Conservation (phyloP, 1,140 invertebrate species). For the Drosophila busckii region DNA sequence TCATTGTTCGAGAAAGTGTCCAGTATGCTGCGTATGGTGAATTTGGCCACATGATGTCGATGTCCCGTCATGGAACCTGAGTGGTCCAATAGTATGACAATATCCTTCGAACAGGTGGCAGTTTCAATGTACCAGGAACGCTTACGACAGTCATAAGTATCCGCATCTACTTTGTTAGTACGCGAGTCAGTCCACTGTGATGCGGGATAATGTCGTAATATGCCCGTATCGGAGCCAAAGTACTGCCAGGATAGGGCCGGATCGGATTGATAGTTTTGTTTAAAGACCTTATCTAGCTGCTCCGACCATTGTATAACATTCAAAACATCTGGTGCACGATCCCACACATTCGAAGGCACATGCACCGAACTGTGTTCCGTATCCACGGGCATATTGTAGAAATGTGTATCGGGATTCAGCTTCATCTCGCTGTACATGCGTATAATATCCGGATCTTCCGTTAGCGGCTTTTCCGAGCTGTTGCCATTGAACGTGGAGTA, state of each 20-base stretch:
- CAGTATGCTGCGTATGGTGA: conserved; percentile 91
- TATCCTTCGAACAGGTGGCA: conserved; percentile 97
- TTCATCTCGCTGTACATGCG: conserved; percentile 80
- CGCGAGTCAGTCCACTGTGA: conserved; percentile 80
- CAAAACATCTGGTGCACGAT: conserved; percentile 83
- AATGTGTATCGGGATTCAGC: conserved; percentile 87
- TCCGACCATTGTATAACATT: conserved; percentile 93
- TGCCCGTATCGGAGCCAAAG: conserved; percentile 95
- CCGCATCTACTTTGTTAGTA: conserved; percentile 80
- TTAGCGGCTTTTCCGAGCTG: conserved; percentile 41
- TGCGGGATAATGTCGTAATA: conserved; percentile 93
- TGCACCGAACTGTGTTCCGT: conserved; percentile 92
- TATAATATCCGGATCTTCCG: conserved; percentile 13
- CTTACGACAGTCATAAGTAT: conserved; percentile 91
- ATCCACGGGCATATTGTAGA: conserved; percentile 91
- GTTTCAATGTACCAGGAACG: conserved; percentile 98
- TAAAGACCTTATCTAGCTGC: conserved; percentile 89
- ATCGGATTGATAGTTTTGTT: conserved; percentile 91
- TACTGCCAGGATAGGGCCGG: conserved; percentile 96
- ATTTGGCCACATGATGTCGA: conserved; percentile 82
- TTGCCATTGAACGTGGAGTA: conserved; percentile 80
- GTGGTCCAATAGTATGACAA: conserved; percentile 96
- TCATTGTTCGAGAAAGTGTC: conserved; percentile 99
- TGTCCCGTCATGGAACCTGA: conserved; percentile 98
- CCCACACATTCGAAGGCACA: conserved; percentile 96